These are phyloP conservation scores for Teinopalpus imperialis DNA, from an alignment of 2,888 invertebrate species.

Conservation along the genomic window DNA sequence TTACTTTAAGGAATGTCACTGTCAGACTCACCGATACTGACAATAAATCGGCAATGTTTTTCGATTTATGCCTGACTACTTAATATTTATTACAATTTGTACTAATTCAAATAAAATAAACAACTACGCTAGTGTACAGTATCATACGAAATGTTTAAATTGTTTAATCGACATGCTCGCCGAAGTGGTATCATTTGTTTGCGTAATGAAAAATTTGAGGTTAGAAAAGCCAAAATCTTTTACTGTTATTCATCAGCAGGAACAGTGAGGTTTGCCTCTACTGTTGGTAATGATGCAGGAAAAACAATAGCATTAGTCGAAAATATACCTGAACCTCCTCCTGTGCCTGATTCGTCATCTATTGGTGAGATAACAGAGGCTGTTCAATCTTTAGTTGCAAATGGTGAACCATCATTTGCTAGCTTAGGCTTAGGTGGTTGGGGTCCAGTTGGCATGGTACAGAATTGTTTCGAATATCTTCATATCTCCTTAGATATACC, in stretches of 20 bases:
- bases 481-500: constrained; percentile 92
- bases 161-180: constrained; percentile 64
- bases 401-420: constrained; percentile 89
- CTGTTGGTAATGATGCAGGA: constrained; percentile 45
- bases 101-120: not conserved
- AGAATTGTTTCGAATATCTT: constrained; percentile 90
- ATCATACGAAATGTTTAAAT: constrained; percentile 61
- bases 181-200: constrained; percentile 62
- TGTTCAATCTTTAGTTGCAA: constrained; percentile 64
- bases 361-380: constrained; percentile 55
- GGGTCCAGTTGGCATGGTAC: constrained; percentile 91
- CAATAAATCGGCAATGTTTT: constrained; percentile 26
- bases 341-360: constrained; percentile 61
- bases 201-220: constrained; percentile 69
- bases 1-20: too few relatives aligned
- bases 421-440: constrained; percentile 92
- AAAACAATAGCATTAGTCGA: constrained; percentile 53
- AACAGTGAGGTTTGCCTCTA: constrained; percentile 63
- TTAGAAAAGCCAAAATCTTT: constrained; percentile 70
- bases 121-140: not conserved
- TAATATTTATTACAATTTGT: constrained; percentile 18
- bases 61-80: constrained; percentile 7
- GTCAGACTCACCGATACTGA: constrained; percentile 11
- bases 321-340: constrained; percentile 71
- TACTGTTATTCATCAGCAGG: constrained; percentile 67